These are phyloP conservation scores for Invenusta paracnida DNA, from an alignment of 2,888 invertebrate species.

Conservation along the genomic window DNA sequence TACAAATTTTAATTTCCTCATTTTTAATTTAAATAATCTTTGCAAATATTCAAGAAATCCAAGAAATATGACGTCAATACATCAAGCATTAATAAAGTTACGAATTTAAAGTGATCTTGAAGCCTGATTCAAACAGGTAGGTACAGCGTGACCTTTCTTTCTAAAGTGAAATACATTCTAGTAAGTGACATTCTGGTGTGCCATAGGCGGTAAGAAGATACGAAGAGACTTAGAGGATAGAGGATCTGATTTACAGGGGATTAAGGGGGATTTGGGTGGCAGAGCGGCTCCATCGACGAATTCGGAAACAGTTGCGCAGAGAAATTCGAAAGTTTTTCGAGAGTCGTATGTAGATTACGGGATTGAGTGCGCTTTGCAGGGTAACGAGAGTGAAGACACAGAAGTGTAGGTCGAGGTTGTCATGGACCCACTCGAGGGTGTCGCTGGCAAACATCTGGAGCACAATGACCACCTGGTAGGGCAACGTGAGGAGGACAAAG, in stretches of 20 bases:
- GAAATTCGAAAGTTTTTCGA: background rate
- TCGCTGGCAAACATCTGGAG: background rate
- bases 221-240: too few species aligned
- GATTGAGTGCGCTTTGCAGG: constrained; percentile 17
- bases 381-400: constrained; percentile 10
- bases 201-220: too few species aligned
- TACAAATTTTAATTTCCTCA: too few species aligned
- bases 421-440: background rate
- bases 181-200: too few species aligned
- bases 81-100: too few species aligned
- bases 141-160: too few species aligned
- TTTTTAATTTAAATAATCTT: too few species aligned
- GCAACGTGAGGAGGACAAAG: background rate
- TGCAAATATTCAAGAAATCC: too few species aligned
- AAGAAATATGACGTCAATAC: too few species aligned
- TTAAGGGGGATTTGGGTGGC: background rate
- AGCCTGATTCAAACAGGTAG: too few species aligned
- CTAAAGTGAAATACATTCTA: too few species aligned
- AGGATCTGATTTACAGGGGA: background rate
- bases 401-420: constrained; percentile 15
- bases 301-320: background rate
- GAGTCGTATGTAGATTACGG: background rate
- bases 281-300: background rate
- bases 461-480: background rate
- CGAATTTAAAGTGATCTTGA: too few species aligned